Evolutionary conservation across 2,797 vertebrate genomes (phyloP).

Genomic region (Parauchenoglanis ngamensis): DNA sequence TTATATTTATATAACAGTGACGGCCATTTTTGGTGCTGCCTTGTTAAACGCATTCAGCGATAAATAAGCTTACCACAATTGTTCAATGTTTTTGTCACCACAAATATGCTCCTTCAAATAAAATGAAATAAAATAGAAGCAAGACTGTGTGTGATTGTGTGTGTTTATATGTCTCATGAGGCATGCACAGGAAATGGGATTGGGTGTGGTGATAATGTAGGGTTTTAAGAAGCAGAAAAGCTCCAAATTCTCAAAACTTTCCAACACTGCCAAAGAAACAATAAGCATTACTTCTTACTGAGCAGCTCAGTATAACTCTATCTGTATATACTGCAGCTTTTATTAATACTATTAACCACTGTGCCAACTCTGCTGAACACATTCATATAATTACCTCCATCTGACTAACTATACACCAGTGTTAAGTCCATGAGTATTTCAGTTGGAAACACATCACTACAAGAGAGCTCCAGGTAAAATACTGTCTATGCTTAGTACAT

Average conservation of each 20-base stretch:
- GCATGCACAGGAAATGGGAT: constrained; percentile 58
- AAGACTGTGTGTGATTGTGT: constrained; percentile 27
- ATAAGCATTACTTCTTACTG: constrained; percentile 13
- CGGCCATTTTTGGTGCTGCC: constrained; percentile 7
- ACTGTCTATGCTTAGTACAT: background rate
- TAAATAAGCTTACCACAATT: constrained; percentile 18
- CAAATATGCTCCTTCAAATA: constrained; percentile 25
- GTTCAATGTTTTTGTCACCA: constrained; percentile 27
- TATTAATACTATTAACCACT: background rate
- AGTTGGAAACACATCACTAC: background rate
- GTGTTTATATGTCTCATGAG: constrained; percentile 54
- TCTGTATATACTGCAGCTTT: background rate
- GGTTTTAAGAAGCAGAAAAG: constrained; percentile 56
- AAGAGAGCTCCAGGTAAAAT: background rate
- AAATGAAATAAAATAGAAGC: constrained; percentile 38
- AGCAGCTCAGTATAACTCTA: background rate
- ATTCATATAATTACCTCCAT: background rate
- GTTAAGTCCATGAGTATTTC: background rate
- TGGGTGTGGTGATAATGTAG: constrained; percentile 60
- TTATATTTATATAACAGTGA: background rate
- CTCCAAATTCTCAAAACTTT: constrained; percentile 49
- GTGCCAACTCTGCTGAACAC: background rate
- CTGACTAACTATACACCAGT: background rate
- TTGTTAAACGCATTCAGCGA: constrained; percentile 10
- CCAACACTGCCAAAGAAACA: constrained; percentile 28